These are phyloP conservation scores for Amblyopsis rosae DNA, from an alignment of 2,113 vertebrate species.

Conservation along the genomic window DNA sequence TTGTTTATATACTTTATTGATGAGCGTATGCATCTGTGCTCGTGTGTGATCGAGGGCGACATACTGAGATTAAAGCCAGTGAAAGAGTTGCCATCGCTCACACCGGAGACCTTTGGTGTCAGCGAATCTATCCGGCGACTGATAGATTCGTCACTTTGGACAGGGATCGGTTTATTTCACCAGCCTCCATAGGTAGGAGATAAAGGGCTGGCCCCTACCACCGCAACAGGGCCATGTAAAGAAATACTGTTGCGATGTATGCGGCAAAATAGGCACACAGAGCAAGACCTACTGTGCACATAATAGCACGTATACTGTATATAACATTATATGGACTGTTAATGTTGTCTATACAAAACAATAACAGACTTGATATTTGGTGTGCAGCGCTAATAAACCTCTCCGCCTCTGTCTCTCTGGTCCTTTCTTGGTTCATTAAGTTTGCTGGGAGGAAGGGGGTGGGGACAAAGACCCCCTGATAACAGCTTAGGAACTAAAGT, in stretches of 20 bases:
- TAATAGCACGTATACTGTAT: not conserved
- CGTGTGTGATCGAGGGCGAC: constrained; percentile 70
- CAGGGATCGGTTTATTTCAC: constrained; percentile 65
- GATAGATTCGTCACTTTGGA: constrained; percentile 67
- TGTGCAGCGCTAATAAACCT: constrained; percentile 7
- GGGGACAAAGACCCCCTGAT: constrained; percentile 77
- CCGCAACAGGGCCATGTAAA: too few relatives aligned
- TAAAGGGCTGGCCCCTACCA: not conserved
- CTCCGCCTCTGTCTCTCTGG: constrained; percentile 38
- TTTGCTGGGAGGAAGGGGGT: constrained; percentile 50
- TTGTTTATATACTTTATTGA: constrained; percentile 11
- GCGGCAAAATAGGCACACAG: constrained; percentile 8
- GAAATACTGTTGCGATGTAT: not conserved
- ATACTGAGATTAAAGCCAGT: constrained; percentile 88
- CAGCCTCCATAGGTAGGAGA: constrained; percentile 45
- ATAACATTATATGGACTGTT: not conserved
- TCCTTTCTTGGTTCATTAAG: constrained; percentile 65
- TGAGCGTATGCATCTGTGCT: constrained; percentile 25
- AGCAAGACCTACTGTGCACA: constrained; percentile 30
- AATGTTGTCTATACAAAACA: too few relatives aligned
- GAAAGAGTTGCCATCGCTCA: constrained; percentile 71
- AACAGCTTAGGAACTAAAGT: constrained; percentile 85
- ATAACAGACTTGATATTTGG: constrained; percentile 9
- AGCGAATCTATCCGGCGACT: constrained; percentile 50
- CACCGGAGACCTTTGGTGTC: constrained; percentile 73